Percentiles rank a stretch among this genome's conserved stretches.
These are phyloP conservation scores for Alauda arvensis DNA, from an alignment of 2,797 vertebrate genomes.

Conservation along the genomic window DNA sequence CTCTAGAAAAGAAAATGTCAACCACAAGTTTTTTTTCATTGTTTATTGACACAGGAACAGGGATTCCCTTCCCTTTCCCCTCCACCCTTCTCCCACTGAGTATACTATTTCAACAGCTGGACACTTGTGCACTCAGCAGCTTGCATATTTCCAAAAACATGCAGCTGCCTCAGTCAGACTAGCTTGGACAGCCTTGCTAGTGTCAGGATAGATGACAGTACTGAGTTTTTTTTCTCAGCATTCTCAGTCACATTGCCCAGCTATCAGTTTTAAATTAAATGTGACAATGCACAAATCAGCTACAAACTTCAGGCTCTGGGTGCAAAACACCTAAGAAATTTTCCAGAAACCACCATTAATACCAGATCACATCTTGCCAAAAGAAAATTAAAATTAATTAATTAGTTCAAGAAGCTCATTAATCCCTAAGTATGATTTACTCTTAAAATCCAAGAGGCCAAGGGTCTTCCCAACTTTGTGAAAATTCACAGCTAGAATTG, in stretches of 20 bases:
- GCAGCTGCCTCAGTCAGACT: neutral
- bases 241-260: neutral
- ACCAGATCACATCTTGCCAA: neutral
- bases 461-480: neutral
- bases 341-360: neutral
- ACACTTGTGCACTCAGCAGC: neutral
- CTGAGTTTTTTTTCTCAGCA: neutral
- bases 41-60: neutral
- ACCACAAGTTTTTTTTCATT: neutral
- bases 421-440: neutral
- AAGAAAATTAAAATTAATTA: neutral
- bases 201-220: neutral
- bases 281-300: neutral
- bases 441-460: neutral
- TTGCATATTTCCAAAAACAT: neutral
- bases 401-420: neutral
- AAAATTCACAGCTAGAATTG: neutral
- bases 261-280: neutral
- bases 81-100: neutral
- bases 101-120: constrained; percentile 1
- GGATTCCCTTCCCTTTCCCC: neutral
- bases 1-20: neutral
- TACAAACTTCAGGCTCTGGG: neutral
- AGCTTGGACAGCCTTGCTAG: neutral
- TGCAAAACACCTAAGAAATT: neutral